Percentiles rank a stretch among this genome's conserved stretches.
phyloP scores from a whole-genome alignment of 2,888 invertebrate genomes.

The Amiota minor region DNA sequence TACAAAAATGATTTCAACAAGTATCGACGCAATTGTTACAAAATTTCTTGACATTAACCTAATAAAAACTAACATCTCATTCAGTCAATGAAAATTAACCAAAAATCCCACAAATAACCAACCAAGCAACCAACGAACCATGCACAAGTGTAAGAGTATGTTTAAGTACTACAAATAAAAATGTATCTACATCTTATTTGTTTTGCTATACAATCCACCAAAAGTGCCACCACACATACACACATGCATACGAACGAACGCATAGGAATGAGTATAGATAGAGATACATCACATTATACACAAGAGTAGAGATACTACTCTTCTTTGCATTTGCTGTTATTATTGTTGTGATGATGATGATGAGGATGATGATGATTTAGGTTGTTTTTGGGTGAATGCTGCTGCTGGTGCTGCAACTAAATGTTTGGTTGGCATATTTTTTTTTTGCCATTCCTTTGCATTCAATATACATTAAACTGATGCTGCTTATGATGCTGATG shows the following conservation, averaged over 20 bases:
- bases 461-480: not conserved
- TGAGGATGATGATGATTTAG: constrained; percentile 8
- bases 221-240: constrained; percentile 13
- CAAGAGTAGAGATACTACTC: not conserved
- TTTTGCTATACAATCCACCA: constrained; percentile 8
- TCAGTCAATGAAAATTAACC: not conserved
- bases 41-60: too few species aligned
- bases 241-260: not conserved
- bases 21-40: too few species aligned
- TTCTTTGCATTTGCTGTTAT: not conserved
- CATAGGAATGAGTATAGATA: too few species aligned
- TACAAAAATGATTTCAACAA: too few species aligned
- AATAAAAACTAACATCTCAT: too few species aligned
- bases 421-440: not conserved
- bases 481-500: too few species aligned
- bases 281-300: too few species aligned
- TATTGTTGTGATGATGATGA: not conserved
- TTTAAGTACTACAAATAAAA: not conserved
- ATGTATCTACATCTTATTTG: constrained; percentile 23
- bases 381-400: constrained; percentile 39
- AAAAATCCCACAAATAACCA: not conserved
- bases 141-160: not conserved
- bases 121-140: not conserved
- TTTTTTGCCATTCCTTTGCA: constrained; percentile 10
- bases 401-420: constrained; percentile 33